phyloP scores from a whole-genome alignment of 2,797 vertebrate genomes.

The Lagorchestes hirsutus region DNA sequence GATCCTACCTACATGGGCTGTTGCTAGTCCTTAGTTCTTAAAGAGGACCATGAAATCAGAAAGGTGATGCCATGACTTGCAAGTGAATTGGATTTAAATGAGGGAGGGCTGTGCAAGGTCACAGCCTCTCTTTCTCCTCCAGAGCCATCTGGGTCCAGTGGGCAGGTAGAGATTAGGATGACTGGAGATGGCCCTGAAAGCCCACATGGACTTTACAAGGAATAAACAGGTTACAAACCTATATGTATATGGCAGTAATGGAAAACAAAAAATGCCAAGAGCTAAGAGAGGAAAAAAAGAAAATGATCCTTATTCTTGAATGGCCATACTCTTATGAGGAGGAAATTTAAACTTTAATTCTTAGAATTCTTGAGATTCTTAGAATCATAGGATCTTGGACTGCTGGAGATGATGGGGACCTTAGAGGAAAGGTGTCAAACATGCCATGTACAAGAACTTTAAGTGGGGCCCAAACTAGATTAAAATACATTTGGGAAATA shows the following conservation, averaged over 20 bases:
- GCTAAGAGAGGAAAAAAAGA: background rate
- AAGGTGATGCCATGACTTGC: too few relatives aligned
- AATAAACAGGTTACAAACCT: background rate
- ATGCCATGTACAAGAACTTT: background rate
- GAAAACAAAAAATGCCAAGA: background rate
- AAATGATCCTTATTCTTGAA: background rate
- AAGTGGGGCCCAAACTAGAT: background rate
- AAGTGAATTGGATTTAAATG: too few relatives aligned
- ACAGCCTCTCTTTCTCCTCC: too few relatives aligned
- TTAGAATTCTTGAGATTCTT: background rate
- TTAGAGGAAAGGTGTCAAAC: background rate
- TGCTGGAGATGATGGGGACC: background rate
- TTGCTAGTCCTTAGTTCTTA: too few relatives aligned
- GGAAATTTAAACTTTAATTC: background rate
- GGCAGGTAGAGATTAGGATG: too few relatives aligned
- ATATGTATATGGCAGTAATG: background rate
- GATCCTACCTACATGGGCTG: background rate
- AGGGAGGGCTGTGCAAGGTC: too few relatives aligned
- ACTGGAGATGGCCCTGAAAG: too few relatives aligned
- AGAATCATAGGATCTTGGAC: background rate
- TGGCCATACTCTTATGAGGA: background rate
- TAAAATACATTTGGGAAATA: background rate
- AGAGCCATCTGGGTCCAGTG: too few relatives aligned
- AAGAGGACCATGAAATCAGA: too few relatives aligned
- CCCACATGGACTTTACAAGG: background rate